These are phyloP conservation scores for Glossophaga mutica DNA, from an alignment of 2,797 vertebrate species.

Conservation along the genomic window DNA sequence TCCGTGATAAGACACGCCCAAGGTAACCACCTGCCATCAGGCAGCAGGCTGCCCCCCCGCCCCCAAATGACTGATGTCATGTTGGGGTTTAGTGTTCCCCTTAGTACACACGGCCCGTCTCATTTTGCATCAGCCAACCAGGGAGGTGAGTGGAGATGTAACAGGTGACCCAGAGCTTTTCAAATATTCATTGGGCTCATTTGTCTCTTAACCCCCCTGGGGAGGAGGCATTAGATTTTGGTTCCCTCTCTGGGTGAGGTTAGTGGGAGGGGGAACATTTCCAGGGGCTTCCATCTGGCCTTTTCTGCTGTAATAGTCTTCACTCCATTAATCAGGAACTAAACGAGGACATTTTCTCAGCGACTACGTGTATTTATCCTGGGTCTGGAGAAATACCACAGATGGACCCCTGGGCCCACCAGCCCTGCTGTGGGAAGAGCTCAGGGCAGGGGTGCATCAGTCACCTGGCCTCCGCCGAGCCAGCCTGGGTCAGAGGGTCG, in stretches of 20 bases:
- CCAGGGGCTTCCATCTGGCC: not conserved
- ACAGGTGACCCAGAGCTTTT: not conserved
- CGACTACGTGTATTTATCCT: not conserved
- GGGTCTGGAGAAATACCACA: not conserved
- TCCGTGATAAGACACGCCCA: not conserved
- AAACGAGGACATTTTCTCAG: not conserved
- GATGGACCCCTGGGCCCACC: not conserved
- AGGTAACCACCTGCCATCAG: no score
- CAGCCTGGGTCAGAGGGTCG: not conserved
- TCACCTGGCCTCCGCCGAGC: fast-evolving
- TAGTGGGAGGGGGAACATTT: not conserved
- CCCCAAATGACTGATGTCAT: not conserved
- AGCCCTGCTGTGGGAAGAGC: not conserved
- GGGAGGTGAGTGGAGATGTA: fast-evolving
- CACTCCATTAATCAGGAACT: not conserved
- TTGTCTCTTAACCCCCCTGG: not conserved
- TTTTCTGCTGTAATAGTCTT: not conserved
- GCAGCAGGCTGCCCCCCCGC: no score
- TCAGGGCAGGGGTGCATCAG: no score
- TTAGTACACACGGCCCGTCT: not conserved
- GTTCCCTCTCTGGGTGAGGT: not conserved
- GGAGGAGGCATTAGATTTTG: not conserved
- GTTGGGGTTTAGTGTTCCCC: no score
- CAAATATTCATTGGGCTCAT: no score
- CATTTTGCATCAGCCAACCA: not conserved